These are phyloP conservation scores for Scaptomyza cyrtandrae DNA, from an alignment of 2,888 invertebrate species.

Conservation along the genomic window DNA sequence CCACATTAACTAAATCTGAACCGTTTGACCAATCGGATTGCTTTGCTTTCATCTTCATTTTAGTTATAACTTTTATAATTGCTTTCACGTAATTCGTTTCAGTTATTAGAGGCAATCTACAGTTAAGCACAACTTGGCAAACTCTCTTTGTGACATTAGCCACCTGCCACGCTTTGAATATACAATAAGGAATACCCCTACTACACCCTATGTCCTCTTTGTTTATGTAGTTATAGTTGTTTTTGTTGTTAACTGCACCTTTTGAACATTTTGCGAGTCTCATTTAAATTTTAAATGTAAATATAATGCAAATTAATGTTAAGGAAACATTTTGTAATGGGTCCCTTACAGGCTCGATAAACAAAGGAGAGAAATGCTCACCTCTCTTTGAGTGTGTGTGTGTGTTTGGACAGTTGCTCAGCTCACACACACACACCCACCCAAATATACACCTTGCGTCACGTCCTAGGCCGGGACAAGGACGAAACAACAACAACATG, in stretches of 20 bases:
- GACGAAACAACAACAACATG: constrained; percentile 55
- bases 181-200: neutral
- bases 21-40: constrained; percentile 1
- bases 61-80: constrained; percentile 22
- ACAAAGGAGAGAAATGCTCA: constrained; percentile 42
- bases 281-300: constrained; percentile 71
- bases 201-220: constrained; percentile 4
- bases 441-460: constrained; percentile 16
- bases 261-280: constrained; percentile 34
- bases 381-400: neutral
- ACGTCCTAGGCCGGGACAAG: constrained; percentile 47
- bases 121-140: constrained; percentile 23
- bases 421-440: constrained; percentile 16
- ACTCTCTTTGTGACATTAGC: constrained; percentile 23
- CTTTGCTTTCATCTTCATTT: neutral
- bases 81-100: constrained; percentile 17
- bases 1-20: neutral
- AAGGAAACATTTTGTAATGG: constrained; percentile 67
- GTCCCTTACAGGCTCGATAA: constrained; percentile 45
- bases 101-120: constrained; percentile 10
- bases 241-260: constrained; percentile 33
- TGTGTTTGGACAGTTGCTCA: constrained; percentile 70
- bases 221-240: constrained; percentile 14
- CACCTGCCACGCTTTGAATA: constrained; percentile 32
- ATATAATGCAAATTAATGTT: constrained; percentile 75